Evolutionary conservation across 1,140 invertebrate species (phyloP), one percentile per base, ranked within the genome.

Genomic region (Yoshiicerus persimilis): DNA sequence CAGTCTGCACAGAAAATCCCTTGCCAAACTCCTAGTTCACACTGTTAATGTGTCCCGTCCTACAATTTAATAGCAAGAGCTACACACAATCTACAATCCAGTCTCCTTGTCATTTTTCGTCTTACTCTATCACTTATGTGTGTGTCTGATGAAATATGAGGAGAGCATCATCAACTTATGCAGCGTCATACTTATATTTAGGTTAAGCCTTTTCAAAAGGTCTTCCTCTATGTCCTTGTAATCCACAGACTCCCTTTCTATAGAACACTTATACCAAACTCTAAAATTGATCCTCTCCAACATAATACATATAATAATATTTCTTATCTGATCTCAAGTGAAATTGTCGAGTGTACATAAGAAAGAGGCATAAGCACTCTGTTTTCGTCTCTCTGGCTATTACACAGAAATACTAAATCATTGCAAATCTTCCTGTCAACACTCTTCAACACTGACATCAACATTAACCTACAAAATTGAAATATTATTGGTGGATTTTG

Each of bases 141-240:
- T 70, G 27, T 70, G 10, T 38, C 13, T 38, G 2, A 36, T 80
- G 75, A 80, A 80, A 80, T 80, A 80, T 34, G 34, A 80, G 34
- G n/a, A 32, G 75, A 36, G 83, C n/a, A 25, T 25, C 47, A 84
- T 84, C 23, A 84, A 84, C 38, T 41, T 84, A 47, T 84, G 83
- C 39, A 62, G 23, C 23, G 0, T 80, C 75, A 4, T 80, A 32
- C 38, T 27, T 38, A 41, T 84, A 84, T 84, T 56, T 84, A 84
- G 83, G 83, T 84, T 84, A 84, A 84, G 83, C 83, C 25, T 41
- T 47, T 84, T 13, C 66, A 30, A 70, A 70, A 5, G 38, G 83
- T 27, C 38, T n/a, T 9, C 38, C 16, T 16, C 23, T 20, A 11
- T 23, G 38, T 47, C 38, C 25, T 27, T 23, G n/a, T 75, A 27